Conservation (phyloP, 1,140 invertebrate genomes). For the Drosophila chauvacae region DNA sequence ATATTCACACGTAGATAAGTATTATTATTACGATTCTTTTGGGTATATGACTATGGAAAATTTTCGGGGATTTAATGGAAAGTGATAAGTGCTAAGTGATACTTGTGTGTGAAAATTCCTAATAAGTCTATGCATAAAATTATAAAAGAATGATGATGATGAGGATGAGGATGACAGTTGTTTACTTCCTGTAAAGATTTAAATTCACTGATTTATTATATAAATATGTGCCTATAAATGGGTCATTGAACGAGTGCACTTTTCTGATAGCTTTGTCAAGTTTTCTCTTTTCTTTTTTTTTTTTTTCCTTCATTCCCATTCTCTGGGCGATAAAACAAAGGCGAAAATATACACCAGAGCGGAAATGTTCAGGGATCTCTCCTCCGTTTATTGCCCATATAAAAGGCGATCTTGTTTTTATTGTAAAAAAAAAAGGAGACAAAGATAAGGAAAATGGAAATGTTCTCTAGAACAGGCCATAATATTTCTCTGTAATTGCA, state of each 20-base stretch:
- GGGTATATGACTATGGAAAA: constrained; percentile 16
- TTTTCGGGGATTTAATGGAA: constrained; percentile 25
- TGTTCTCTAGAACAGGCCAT: constrained; percentile 48
- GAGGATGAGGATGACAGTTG: neutral
- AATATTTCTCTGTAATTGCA: constrained; percentile 51
- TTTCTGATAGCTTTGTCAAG: constrained; percentile 37
- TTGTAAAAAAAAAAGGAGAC: constrained; percentile 14
- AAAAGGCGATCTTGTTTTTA: constrained; percentile 31
- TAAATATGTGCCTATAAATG: neutral
- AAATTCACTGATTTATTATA: neutral
- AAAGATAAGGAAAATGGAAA: constrained; percentile 36
- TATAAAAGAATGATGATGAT: neutral
- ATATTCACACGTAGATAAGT: constrained; percentile 12
- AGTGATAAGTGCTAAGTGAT: constrained; percentile 15
- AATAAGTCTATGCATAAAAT: neutral
- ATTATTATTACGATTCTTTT: constrained; percentile 11
- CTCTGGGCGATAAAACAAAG: constrained; percentile 19
- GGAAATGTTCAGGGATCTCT: constrained; percentile 30
- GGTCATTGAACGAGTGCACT: constrained; percentile 29
- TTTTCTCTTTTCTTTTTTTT: neutral
- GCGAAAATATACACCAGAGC: constrained; percentile 1
- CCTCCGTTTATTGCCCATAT: constrained; percentile 22
- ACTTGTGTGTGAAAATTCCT: constrained; percentile 4
- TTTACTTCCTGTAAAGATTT: constrained; percentile 3
- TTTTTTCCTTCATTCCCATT: neutral